Percentiles rank a stretch among this genome's conserved stretches.
These are phyloP conservation scores for Esperia sulphurella DNA, from an alignment of 2,888 invertebrate genomes.

Conservation along the genomic window DNA sequence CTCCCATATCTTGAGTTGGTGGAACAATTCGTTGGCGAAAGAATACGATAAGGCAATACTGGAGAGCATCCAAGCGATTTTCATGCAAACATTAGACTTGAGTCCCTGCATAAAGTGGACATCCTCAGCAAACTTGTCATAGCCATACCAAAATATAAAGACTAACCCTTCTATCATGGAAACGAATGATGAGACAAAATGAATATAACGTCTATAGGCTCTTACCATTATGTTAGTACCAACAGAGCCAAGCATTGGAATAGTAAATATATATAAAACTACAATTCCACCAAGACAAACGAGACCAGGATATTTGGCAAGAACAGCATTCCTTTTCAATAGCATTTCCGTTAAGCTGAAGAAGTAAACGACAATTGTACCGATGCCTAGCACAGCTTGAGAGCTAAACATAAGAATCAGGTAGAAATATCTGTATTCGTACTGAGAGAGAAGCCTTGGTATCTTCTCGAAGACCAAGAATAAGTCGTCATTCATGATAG, in stretches of 20 bases:
- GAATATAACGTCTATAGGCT: slow-evolving; percentile 27
- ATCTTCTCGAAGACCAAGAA: slow-evolving; percentile 48
- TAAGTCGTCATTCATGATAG: slow-evolving; percentile 28
- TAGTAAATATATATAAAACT: slow-evolving; percentile 38
- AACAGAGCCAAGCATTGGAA: slow-evolving; percentile 41
- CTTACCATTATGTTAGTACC: slow-evolving; percentile 30
- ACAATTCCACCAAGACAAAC: slow-evolving; percentile 26
- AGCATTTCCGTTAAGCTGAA: slow-evolving; percentile 40
- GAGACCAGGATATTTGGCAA: slow-evolving; percentile 43
- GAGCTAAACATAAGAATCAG: slow-evolving; percentile 40
- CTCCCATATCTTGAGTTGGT: background rate
- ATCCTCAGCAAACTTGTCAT: slow-evolving; percentile 60
- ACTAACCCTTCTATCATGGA: slow-evolving; percentile 42
- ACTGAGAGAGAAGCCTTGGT: slow-evolving; percentile 47
- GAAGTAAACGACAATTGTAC: slow-evolving; percentile 33
- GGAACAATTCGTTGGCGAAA: slow-evolving; percentile 28
- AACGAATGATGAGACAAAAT: slow-evolving; percentile 32
- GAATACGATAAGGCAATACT: slow-evolving; percentile 32
- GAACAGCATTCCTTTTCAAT: slow-evolving; percentile 23
- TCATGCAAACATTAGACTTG: slow-evolving; percentile 46
- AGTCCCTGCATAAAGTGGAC: slow-evolving; percentile 70
- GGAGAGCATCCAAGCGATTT: slow-evolving; percentile 42
- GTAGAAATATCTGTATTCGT: slow-evolving; percentile 36
- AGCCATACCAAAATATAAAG: slow-evolving; percentile 59
- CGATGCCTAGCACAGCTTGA: slow-evolving; percentile 33